Percentiles rank a stretch among this genome's conserved stretches.
Evolutionary conservation across 2,113 vertebrate genomes (phyloP).

Genomic region (Saguinus imperator): DNA sequence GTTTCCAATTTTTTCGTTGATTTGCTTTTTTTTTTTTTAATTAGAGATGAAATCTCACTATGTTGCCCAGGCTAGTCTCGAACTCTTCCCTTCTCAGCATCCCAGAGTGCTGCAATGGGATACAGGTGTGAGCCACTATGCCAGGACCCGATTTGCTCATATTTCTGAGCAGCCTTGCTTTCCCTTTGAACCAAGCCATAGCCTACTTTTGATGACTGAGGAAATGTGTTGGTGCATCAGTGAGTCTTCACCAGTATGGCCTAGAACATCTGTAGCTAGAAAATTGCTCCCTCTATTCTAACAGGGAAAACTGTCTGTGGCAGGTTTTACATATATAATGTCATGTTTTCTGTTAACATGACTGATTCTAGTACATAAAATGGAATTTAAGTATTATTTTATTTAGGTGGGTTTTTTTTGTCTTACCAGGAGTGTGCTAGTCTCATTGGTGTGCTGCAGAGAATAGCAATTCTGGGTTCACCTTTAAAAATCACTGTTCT

Average conservation of each 20-base stretch:
- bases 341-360: background rate
- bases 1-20: background rate
- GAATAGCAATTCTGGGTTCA: background rate
- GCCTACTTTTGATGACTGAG: background rate
- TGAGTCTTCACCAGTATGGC: background rate
- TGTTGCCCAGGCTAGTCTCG: too few species aligned
- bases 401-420: background rate
- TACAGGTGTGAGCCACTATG: too few species aligned
- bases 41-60: too few species aligned
- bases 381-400: constrained; percentile 31
- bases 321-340: background rate
- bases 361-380: background rate
- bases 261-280: background rate
- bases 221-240: background rate
- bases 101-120: too few species aligned
- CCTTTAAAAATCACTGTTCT: constrained; percentile 4
- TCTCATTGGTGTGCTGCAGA: constrained; percentile 20
- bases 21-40: background rate
- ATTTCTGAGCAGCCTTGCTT: background rate
- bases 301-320: background rate
- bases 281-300: background rate
- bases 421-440: background rate
- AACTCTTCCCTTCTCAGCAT: too few species aligned
- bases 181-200: background rate
- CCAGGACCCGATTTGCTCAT: background rate